Conservation (phyloP, 2,888 invertebrate species). For the Caenorhabditis parvicauda region DNA sequence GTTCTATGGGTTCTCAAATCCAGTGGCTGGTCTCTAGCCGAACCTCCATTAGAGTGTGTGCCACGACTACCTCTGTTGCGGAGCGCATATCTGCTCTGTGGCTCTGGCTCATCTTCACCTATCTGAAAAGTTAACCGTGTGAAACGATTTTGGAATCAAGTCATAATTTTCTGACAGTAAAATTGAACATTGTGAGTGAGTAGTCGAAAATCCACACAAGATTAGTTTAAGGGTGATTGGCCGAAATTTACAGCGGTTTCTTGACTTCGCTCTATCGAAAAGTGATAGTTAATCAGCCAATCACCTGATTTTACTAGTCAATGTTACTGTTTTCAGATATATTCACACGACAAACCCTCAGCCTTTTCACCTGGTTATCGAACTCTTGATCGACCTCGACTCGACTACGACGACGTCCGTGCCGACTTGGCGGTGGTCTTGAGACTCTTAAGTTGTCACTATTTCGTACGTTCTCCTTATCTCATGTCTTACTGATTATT, state of each 20-base stretch:
- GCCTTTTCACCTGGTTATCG: conserved; percentile 32
- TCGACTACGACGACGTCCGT: conserved; percentile 17
- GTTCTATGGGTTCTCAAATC: no score
- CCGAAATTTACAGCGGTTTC: no score
- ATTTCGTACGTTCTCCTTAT: background rate
- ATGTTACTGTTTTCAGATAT: no score
- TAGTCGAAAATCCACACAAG: background rate
- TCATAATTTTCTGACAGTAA: background rate
- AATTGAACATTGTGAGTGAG: background rate
- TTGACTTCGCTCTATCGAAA: no score
- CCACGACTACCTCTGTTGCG: no score
- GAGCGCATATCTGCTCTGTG: no score
- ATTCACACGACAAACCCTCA: conserved; percentile 29
- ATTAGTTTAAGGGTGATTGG: no score
- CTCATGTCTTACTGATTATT: background rate
- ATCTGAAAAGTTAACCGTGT: background rate
- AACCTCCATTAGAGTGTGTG: no score
- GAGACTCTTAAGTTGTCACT: background rate
- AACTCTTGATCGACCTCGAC: conserved; percentile 12
- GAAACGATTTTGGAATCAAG: conserved; percentile 5
- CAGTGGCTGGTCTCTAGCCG: no score
- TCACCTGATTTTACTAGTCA: no score
- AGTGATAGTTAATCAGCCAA: no score
- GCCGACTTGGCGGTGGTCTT: conserved; percentile 1
- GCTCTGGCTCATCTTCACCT: background rate